Evolutionary conservation across 1,140 invertebrate species (phyloP).

Genomic region (Cephus cinctus): DNA sequence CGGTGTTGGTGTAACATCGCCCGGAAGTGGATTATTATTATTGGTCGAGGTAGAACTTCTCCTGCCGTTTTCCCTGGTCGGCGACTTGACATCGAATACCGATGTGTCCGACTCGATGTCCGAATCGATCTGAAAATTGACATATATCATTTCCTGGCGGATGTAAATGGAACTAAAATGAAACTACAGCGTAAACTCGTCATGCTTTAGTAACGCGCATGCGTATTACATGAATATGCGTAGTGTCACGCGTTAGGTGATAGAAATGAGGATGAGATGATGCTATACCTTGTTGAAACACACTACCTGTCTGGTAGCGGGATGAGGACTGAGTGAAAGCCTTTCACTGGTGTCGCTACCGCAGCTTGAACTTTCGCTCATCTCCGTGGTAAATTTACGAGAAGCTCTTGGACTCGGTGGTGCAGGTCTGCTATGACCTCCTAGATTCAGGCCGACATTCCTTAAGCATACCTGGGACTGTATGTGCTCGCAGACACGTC

Average conservation of each 20-base stretch:
- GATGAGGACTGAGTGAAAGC: conserved; percentile 60
- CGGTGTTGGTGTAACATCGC: conserved; percentile 42
- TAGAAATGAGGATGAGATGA: conserved; percentile 30
- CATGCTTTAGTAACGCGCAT: conserved; percentile 9
- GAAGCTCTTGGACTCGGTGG: conserved; percentile 71
- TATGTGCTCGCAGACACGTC: conserved; percentile 94
- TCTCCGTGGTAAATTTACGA: conserved; percentile 67
- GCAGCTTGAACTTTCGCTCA: conserved; percentile 79
- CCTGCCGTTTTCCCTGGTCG: conserved; percentile 56
- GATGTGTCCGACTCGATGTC: conserved; percentile 62
- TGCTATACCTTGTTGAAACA: conserved; percentile 54
- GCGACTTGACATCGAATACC: conserved; percentile 61
- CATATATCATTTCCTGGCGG: conserved; percentile 7
- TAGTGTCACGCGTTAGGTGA: not conserved
- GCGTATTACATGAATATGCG: not conserved
- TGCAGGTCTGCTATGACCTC: conserved; percentile 62
- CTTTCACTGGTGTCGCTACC: conserved; percentile 80
- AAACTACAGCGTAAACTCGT: not conserved
- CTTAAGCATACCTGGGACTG: conserved; percentile 80
- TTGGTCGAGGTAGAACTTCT: conserved; percentile 61
- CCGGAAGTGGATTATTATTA: conserved; percentile 58
- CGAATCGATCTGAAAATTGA: conserved; percentile 59
- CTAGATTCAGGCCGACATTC: conserved; percentile 44
- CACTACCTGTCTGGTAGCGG: conserved; percentile 61
- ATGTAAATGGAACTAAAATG: conserved; percentile 5